These are phyloP conservation scores for Chironomus riparius DNA, from an alignment of 2,888 invertebrate species.

Conservation along the genomic window DNA sequence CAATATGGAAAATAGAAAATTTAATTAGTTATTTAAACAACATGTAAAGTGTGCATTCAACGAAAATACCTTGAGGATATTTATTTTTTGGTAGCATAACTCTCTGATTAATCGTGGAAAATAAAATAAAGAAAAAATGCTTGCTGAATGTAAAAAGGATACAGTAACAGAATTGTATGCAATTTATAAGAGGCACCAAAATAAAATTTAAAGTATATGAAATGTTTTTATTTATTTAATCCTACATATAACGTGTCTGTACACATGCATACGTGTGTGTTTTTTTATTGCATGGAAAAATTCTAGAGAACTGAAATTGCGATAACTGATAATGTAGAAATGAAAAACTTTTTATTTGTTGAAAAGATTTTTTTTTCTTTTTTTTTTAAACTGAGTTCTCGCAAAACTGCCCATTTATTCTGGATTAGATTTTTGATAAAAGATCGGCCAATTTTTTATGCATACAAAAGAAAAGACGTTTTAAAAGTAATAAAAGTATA, in stretches of 20 bases:
- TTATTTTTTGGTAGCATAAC: neutral
- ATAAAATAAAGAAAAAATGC: neutral
- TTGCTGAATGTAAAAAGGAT: neutral
- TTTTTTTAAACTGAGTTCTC: neutral
- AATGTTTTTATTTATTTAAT: neutral
- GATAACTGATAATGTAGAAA: neutral
- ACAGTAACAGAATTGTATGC: no score
- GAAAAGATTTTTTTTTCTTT: neutral
- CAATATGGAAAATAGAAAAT: neutral
- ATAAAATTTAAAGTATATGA: neutral
- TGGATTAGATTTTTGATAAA: constrained; percentile 9
- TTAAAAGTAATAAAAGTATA: neutral
- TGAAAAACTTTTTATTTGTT: neutral
- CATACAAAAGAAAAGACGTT: neutral
- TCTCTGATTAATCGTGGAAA: neutral
- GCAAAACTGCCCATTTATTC: constrained; percentile 22
- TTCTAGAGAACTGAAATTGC: neutral
- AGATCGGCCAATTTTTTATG: neutral
- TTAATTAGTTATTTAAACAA: constrained; percentile 27
- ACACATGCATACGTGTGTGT: neutral
- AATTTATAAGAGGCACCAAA: no score
- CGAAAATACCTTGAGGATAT: constrained; percentile 20
- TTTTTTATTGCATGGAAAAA: neutral
- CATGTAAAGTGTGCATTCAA: neutral
- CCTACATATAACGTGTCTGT: neutral